Base-by-base conservation (phyloP, 2,113 vertebrate genomes). In the Poeciliopsis turrubarensis region DNA sequence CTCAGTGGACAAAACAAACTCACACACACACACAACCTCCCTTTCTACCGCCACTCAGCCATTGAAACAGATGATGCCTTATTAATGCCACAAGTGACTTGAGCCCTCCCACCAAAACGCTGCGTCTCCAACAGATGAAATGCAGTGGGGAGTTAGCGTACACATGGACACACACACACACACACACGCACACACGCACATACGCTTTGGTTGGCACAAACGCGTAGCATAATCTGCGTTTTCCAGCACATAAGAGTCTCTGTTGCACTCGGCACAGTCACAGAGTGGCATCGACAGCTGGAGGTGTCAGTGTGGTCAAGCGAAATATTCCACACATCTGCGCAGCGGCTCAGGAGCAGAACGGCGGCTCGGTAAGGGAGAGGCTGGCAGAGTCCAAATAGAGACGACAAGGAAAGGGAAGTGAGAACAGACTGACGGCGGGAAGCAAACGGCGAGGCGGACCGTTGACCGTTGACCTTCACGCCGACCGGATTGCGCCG, bases 361-460 rank as follows among this genome's bases (percentile, higher is more conserved):
- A 54, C 73, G 31, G 67, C 82, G 72, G 88, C 86, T 86, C 78
- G 74, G 66, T 72, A 62, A 61, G 41, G 5, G 8, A 22, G 32
- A 27, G 67, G 32, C 12, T 51, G 82, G 62, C 62, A 76, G 65
- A 65, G 57, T 4, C 51, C 51, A 9, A 69, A 82, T 70, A 81
- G 72, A 81, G 68, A 72, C 44, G 47, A 60, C 22, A 25, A 75
- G 39, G 73, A 77, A 3, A 27, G 63, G 76, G 88, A 89, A 91
- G 90, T 91, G 90, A 89, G 74, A 88, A 37, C 7, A 80, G 76
- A 82, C n/a, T 72, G 87, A 83, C 29, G 62, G 70, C 75, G 86
- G 77, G 81, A 89, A 78, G 76, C 12, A 63, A 32, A 73, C 60
- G n/a, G 62, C 77, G 66, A 71, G 82, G 87, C 61, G 72, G 79